Evolutionary conservation across 2,113 vertebrate species (phyloP).

Genomic region (Ciconia stormi): DNA sequence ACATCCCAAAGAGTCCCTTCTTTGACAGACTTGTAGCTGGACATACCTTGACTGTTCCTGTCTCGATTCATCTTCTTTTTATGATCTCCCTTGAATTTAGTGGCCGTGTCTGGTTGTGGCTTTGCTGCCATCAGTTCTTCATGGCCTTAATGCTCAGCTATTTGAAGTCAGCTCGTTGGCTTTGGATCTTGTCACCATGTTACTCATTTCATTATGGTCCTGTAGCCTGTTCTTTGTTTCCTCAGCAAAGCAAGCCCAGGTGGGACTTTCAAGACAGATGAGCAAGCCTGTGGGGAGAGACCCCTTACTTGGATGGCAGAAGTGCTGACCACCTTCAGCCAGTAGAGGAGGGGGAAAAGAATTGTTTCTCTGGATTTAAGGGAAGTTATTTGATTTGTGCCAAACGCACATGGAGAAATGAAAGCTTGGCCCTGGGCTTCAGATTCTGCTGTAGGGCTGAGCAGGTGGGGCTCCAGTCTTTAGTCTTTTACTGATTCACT

Average conservation of each 20-base stretch:
- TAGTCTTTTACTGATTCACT: not conserved
- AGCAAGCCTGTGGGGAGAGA: not conserved
- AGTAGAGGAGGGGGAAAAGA: not conserved
- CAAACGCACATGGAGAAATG: not conserved
- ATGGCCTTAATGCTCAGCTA: not conserved
- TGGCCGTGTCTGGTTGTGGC: not conserved
- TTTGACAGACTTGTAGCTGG: not conserved
- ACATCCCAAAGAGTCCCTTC: not conserved
- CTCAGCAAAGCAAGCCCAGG: not conserved
- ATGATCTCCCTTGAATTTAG: not conserved
- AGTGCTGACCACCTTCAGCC: not conserved
- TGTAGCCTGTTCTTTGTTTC: not conserved
- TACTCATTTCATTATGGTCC: not conserved
- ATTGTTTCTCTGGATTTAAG: not conserved
- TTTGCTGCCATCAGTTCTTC: not conserved
- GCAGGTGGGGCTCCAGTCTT: not conserved
- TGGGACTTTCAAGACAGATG: not conserved
- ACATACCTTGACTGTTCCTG: not conserved
- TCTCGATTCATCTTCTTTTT: not conserved
- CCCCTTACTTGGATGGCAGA: not conserved
- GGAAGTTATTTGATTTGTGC: not conserved
- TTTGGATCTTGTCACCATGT: not conserved
- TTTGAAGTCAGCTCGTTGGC: not conserved
- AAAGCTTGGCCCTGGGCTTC: not conserved
- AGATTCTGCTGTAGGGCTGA: not conserved